A percentile compares a stretch with the other conserved stretches of the same genome.
phyloP scores from a whole-genome alignment of 92 coral and sea anemone species.

The Desmophyllum pertusum region DNA sequence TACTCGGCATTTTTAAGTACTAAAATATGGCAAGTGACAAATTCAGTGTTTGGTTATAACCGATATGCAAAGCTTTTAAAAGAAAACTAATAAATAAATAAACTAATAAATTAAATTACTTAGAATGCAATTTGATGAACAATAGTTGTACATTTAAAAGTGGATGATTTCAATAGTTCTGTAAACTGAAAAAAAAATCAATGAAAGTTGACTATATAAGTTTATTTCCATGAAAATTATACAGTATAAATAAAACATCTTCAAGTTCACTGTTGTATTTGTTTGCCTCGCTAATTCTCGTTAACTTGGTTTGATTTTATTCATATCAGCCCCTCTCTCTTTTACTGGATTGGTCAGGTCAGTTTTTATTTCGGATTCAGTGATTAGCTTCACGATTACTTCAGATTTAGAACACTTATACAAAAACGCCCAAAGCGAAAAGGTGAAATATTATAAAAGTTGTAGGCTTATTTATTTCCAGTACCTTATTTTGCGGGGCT shows the following conservation, averaged over 20 bases:
- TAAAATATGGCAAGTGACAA: neutral
- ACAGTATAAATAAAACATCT: neutral
- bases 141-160: neutral
- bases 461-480: too few relatives aligned
- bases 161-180: conserved; percentile 8
- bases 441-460: too few relatives aligned
- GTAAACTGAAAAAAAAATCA: neutral
- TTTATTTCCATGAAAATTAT: neutral
- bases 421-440: too few relatives aligned
- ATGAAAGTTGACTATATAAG: neutral
- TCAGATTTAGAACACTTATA: too few relatives aligned
- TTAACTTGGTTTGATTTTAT: neutral
- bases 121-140: neutral
- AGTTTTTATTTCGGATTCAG: too few relatives aligned
- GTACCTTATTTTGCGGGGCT: too few relatives aligned
- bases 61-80: neutral
- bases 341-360: too few relatives aligned
- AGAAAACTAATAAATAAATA: neutral
- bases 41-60: neutral
- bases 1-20: neutral
- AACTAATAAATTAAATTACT: neutral
- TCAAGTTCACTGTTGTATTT: neutral
- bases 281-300: neutral
- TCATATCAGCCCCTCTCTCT: too few relatives aligned
- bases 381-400: too few relatives aligned